These are phyloP conservation scores for Lerista edwardsae DNA, from an alignment of 2,797 vertebrate genomes.

Conservation along the genomic window DNA sequence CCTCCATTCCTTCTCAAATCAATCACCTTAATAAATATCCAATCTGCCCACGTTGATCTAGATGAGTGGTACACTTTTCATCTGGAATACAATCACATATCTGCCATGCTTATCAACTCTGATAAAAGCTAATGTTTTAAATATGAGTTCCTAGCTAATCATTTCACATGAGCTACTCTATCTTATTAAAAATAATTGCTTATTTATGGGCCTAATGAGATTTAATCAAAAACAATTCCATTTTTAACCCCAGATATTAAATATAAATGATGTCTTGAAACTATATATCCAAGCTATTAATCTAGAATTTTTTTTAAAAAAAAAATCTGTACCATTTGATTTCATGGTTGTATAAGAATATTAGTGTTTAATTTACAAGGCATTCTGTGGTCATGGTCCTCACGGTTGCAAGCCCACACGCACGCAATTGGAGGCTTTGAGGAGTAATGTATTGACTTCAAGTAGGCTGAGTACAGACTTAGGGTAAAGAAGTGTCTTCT, in stretches of 20 bases:
- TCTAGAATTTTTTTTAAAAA: neutral
- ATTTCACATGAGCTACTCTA: neutral
- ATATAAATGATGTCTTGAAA: slow-evolving; percentile 19
- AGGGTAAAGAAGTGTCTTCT: neutral
- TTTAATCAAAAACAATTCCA: neutral
- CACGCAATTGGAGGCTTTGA: neutral
- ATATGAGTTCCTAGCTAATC: neutral
- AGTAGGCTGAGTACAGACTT: neutral
- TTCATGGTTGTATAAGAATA: neutral
- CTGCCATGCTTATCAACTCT: neutral
- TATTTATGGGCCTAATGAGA: slow-evolving; percentile 19
- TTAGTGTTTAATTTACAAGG: neutral
- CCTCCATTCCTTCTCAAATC: neutral
- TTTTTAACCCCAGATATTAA: neutral
- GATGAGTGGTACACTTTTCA: neutral
- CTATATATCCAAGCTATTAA: neutral
- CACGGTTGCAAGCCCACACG: neutral
- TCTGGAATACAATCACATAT: slow-evolving; percentile 3
- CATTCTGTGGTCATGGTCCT: neutral
- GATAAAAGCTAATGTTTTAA: slow-evolving; percentile 3
- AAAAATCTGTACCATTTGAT: neutral
- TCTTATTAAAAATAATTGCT: slow-evolving; percentile 20
- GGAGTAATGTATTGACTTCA: neutral
- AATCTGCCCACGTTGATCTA: slow-evolving; percentile 13
- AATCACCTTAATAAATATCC: neutral